These are phyloP conservation scores for Matsumurasca onukii DNA, from an alignment of 1,140 invertebrate species.

Conservation along the genomic window DNA sequence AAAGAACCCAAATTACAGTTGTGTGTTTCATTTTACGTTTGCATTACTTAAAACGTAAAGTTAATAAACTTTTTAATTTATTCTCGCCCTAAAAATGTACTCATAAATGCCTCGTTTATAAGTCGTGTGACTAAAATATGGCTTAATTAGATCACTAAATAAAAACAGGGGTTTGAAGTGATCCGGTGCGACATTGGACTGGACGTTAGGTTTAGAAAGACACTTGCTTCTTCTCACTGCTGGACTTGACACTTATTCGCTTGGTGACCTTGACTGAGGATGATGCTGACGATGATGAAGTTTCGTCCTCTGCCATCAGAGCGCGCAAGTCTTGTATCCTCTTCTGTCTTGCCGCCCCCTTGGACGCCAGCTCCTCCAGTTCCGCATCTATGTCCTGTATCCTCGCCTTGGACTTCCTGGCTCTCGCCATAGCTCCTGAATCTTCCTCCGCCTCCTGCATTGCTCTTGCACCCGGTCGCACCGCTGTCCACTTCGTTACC, in stretches of 20 bases:
- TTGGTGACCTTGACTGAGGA: constrained; percentile 35
- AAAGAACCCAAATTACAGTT: no score
- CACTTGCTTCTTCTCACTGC: constrained; percentile 27
- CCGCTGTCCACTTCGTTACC: constrained; percentile 56
- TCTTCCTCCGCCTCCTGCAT: constrained; percentile 33
- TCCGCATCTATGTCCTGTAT: constrained; percentile 61
- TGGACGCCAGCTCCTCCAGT: constrained; percentile 57
- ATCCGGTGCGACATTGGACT: no score
- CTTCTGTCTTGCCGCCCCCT: constrained; percentile 57
- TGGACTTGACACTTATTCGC: constrained; percentile 34
- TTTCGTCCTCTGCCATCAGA: constrained; percentile 53
- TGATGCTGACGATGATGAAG: constrained; percentile 37
- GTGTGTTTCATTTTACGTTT: no score
- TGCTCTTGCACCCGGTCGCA: constrained; percentile 47
- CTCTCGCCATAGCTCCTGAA: constrained; percentile 47
- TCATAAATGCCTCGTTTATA: no score
- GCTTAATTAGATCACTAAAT: no score
- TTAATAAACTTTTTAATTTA: no score
- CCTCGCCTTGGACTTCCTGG: constrained; percentile 52
- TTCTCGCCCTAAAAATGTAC: no score
- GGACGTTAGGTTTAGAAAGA: constrained; percentile 31
- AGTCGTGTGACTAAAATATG: no score
- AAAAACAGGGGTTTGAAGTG: no score
- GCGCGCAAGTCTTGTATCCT: constrained; percentile 56
- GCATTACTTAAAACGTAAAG: no score